Evolutionary conservation across 2,113 vertebrate genomes (phyloP).

Genomic region (Ondatra zibethicus): DNA sequence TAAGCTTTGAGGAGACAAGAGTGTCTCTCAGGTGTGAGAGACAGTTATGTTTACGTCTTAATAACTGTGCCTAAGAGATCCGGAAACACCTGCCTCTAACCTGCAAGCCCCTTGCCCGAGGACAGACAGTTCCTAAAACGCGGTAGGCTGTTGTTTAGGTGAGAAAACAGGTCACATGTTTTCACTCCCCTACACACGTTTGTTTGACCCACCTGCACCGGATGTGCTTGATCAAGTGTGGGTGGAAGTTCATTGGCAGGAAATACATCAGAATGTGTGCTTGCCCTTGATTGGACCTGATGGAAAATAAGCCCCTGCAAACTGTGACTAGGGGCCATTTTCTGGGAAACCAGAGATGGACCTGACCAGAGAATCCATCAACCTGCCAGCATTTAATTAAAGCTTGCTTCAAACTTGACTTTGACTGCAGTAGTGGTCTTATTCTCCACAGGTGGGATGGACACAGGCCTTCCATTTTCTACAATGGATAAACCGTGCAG

Average conservation of each 20-base stretch:
- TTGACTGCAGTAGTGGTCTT: neutral
- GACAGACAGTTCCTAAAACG: neutral
- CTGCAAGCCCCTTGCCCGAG: neutral
- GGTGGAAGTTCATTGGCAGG: neutral
- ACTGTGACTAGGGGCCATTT: neutral
- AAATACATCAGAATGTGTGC: neutral
- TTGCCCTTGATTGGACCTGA: neutral
- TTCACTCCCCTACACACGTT: neutral
- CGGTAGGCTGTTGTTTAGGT: neutral
- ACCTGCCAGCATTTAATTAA: neutral
- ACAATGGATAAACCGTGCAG: neutral
- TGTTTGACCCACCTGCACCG: neutral
- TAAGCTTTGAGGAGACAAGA: conserved; percentile 18
- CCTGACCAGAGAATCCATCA: neutral
- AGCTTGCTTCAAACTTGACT: neutral
- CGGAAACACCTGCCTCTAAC: neutral
- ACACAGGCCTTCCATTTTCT: neutral
- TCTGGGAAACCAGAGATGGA: neutral
- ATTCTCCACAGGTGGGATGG: neutral
- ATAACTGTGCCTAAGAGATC: neutral
- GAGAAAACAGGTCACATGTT: neutral
- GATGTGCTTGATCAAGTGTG: neutral
- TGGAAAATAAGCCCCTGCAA: neutral
- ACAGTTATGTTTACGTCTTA: neutral
- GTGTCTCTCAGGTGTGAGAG: neutral